Base-by-base conservation (phyloP, 2,888 invertebrate species). In the Agrotis puta region DNA sequence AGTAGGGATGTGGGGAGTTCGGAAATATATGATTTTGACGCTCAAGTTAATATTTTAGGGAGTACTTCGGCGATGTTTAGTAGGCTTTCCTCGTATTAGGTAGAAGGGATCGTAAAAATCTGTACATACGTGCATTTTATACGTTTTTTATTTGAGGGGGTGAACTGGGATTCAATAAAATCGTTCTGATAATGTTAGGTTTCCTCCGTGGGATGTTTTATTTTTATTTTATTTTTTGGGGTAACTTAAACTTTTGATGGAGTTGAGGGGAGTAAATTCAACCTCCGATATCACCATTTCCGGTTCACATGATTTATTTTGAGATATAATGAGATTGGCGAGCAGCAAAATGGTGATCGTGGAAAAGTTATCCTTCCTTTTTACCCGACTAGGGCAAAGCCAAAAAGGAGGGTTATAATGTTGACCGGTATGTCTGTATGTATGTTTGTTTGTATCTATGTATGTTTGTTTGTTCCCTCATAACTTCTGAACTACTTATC, bases 101-200 rank as follows among this genome's bases (percentile, higher is more conserved):
- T 69, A 67, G 61, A 72, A 27, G 70, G 74, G 67, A 39, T 85
- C 83, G 77, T 83, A 83, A 83, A 85, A 83, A 72, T 80, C 70
- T 70, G 80, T 69, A 76, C 70, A 57, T 82, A 67, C 73, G 75
- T 72, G 66, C 50, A 69, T 74, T 69, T 69, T 72, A 82, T 83
- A 85, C 59, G 73, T 43, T 68, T 82, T 82, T 85, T 85, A 76
- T 82, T 82, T 76, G 67, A 70, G 73, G 58, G 56, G 68, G 65
- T 68, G 57, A 79, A 79, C 67, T 50, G 64, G 62, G 62, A 73
- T 79, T 74, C 79, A 73, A 82, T 79, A 79, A 79, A 77, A 79
- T 20, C 53, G 67, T 39, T 68, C 56, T 63, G 67, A 79, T 79
- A 68, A 72, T 58, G 67, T 74, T 79, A 63, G 68, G 54, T 63